Evolutionary conservation across 2,888 invertebrate species (phyloP).

Genomic region (Microctonus brassicae): DNA sequence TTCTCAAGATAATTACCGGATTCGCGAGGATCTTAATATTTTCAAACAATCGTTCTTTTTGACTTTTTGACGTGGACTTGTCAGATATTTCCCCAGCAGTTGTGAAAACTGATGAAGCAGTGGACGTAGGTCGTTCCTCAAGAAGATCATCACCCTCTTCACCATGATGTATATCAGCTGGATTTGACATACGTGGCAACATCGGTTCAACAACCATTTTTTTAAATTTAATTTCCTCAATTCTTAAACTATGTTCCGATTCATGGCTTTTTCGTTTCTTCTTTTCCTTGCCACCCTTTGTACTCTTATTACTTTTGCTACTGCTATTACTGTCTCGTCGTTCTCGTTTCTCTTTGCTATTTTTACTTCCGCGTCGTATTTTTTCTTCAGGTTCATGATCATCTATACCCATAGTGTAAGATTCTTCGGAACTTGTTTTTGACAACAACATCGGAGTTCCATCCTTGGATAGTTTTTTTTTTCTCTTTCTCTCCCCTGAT

Average conservation of each 20-base stretch:
- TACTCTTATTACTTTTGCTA: slow-evolving; percentile 31
- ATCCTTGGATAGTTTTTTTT: slow-evolving; percentile 47
- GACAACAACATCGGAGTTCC: slow-evolving; percentile 42
- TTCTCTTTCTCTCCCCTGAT: slow-evolving; percentile 49
- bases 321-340: slow-evolving; percentile 39
- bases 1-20: slow-evolving; percentile 55
- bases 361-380: slow-evolving; percentile 39
- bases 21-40: slow-evolving; percentile 51
- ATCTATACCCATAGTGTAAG: slow-evolving; percentile 41
- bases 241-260: background rate
- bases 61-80: slow-evolving; percentile 48
- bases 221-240: slow-evolving; percentile 38
- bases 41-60: slow-evolving; percentile 55
- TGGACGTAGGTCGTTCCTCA: slow-evolving; percentile 33
- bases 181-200: slow-evolving; percentile 2
- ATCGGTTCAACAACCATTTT: slow-evolving; percentile 29
- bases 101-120: slow-evolving; percentile 28
- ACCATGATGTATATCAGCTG: slow-evolving; percentile 23
- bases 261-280: slow-evolving; percentile 20
- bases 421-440: slow-evolving; percentile 56
- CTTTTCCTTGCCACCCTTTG: background rate
- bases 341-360: slow-evolving; percentile 26
- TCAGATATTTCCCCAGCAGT: slow-evolving; percentile 47
- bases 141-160: slow-evolving; percentile 33
- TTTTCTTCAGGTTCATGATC: slow-evolving; percentile 39